phyloP scores from a whole-genome alignment of 2,797 vertebrate genomes.

The Tokudaia muenninki region DNA sequence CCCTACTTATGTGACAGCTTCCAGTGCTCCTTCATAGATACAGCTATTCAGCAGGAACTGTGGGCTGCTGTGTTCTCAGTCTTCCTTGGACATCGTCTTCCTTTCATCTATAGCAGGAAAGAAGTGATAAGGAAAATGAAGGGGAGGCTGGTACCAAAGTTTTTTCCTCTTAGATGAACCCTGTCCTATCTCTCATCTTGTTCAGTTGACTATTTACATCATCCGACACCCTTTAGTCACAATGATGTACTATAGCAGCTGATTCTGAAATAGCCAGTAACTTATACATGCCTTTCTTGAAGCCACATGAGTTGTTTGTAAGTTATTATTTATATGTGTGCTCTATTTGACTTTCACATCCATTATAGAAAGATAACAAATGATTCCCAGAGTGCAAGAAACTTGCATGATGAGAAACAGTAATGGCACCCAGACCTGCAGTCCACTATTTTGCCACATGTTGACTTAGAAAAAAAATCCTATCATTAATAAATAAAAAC shows the following conservation, averaged over 20 bases:
- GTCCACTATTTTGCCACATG: not conserved
- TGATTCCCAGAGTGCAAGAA: not conserved
- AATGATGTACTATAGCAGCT: not conserved
- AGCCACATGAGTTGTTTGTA: not conserved
- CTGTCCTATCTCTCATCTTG: not conserved
- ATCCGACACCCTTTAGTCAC: not conserved
- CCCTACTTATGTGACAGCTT: not conserved
- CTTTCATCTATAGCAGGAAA: constrained; percentile 1
- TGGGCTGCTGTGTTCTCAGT: not conserved
- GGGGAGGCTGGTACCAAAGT: not conserved
- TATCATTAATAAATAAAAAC: not conserved
- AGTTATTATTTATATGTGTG: not conserved
- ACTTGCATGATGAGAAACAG: not conserved
- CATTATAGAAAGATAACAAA: not conserved
- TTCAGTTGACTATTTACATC: not conserved
- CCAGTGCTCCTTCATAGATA: not conserved
- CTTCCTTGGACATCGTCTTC: not conserved
- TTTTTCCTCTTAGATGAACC: not conserved
- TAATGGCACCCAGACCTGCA: not conserved
- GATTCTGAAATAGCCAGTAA: constrained; percentile 17
- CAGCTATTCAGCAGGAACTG: not conserved
- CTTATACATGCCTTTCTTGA: not conserved
- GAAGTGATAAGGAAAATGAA: not conserved
- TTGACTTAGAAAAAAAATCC: constrained; percentile 10
- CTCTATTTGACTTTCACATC: constrained; percentile 30